Evolutionary conservation across 2,797 vertebrate species (phyloP).

Genomic region (Eulemur coronatus): DNA sequence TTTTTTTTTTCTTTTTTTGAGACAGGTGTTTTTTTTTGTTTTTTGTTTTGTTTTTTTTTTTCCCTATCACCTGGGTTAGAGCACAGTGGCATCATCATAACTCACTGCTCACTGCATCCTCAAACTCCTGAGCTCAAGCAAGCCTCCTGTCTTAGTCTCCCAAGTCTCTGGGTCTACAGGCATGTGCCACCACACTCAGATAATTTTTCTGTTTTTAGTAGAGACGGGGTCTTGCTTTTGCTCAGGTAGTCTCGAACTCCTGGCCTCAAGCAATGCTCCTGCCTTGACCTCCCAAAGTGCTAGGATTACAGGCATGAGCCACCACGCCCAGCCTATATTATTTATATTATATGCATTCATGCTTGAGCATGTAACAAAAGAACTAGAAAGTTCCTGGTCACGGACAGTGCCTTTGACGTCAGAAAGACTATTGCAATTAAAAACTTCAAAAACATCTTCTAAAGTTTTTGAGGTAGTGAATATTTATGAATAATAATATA

Average conservation of each 20-base stretch:
- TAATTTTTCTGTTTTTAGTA: background rate
- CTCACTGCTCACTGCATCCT: background rate
- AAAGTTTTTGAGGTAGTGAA: conserved; percentile 5
- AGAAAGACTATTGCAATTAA: background rate
- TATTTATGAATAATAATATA: background rate
- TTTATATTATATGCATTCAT: background rate
- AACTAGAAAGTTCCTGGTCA: background rate
- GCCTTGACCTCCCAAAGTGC: background rate
- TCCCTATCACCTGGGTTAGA: background rate
- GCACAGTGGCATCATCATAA: background rate
- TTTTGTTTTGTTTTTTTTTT: too few species aligned
- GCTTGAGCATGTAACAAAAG: background rate
- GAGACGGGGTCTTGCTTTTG: background rate
- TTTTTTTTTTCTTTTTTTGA: background rate
- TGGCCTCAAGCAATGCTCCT: background rate
- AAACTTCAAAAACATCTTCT: background rate
- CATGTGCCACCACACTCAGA: background rate
- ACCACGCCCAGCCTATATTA: background rate
- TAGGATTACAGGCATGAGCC: background rate
- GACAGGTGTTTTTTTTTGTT: background rate
- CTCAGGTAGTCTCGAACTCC: background rate
- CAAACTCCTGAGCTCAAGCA: background rate
- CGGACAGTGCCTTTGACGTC: background rate
- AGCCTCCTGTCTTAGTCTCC: background rate
- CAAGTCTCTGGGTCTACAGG: background rate